Percentiles rank a stretch among this genome's conserved stretches.
Evolutionary conservation across 2,888 invertebrate species (phyloP).

Genomic region (Villa cingulata): DNA sequence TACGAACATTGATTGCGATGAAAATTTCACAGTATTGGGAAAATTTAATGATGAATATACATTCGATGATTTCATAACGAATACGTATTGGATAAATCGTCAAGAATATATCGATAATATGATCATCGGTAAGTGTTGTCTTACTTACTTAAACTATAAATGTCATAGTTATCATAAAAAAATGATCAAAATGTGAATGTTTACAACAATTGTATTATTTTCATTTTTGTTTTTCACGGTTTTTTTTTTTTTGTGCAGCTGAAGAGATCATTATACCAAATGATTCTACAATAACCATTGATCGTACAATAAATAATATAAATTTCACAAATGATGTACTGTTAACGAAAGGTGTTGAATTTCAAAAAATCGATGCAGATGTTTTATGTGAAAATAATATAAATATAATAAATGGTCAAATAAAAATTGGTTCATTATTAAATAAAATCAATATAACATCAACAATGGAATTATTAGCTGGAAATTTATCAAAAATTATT

Average conservation of each 20-base stretch:
- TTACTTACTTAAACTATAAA: no score
- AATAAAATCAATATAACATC: slow-evolving; percentile 21
- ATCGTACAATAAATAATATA: slow-evolving; percentile 30
- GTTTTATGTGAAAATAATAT: slow-evolving; percentile 18
- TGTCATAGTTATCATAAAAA: no score
- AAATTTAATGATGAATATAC: slow-evolving; percentile 36
- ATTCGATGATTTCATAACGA: slow-evolving; percentile 34
- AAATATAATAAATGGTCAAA: slow-evolving; percentile 11
- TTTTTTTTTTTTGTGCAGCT: not conserved
- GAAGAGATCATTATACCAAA: not conserved
- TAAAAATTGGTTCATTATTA: slow-evolving; percentile 19
- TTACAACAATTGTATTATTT: no score
- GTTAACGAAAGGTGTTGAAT: slow-evolving; percentile 23
- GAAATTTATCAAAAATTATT: slow-evolving; percentile 15
- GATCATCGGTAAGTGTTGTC: slow-evolving; percentile 33
- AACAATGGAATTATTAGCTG: not conserved
- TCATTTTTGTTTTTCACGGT: no score
- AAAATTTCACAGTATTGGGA: slow-evolving; percentile 22
- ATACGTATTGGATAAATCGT: slow-evolving; percentile 38
- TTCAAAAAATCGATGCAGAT: slow-evolving; percentile 19
- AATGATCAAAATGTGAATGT: no score
- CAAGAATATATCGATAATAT: slow-evolving; percentile 36
- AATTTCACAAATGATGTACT: slow-evolving; percentile 35
- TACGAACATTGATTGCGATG: slow-evolving; percentile 15
- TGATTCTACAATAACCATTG: slow-evolving; percentile 10